These are phyloP conservation scores for Cylindroiulus punctatus DNA, from an alignment of 2,888 invertebrate species.

Conservation along the genomic window DNA sequence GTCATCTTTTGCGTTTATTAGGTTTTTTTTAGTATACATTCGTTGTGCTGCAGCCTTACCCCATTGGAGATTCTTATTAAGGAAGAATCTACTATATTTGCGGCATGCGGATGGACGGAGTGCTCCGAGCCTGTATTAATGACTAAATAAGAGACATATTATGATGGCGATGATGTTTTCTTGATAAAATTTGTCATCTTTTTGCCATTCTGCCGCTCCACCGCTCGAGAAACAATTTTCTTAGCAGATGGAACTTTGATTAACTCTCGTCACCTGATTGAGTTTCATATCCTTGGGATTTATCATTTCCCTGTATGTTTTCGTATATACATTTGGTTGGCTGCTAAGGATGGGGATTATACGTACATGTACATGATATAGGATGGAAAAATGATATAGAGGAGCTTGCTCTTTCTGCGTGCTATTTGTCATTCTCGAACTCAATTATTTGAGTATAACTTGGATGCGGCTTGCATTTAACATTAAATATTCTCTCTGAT, in stretches of 20 bases:
- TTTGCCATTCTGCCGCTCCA: neutral
- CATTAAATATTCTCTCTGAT: neutral
- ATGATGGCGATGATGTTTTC: slow-evolving; percentile 40
- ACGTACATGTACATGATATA: neutral
- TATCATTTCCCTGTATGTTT: slow-evolving; percentile 15
- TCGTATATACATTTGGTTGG: neutral
- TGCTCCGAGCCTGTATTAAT: neutral
- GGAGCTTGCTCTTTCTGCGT: neutral
- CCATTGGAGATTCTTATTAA: neutral
- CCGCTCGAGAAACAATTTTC: slow-evolving; percentile 30
- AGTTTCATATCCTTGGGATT: slow-evolving; percentile 36
- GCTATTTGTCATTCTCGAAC: neutral
- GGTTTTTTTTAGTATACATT: slow-evolving; percentile 1
- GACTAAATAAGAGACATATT: neutral
- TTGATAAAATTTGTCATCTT: slow-evolving; percentile 24
- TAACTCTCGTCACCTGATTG: slow-evolving; percentile 13
- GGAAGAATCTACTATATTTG: slow-evolving; percentile 20
- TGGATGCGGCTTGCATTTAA: neutral
- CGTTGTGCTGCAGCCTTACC: neutral
- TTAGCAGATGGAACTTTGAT: slow-evolving; percentile 25
- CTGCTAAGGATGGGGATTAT: neutral
- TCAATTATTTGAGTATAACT: neutral
- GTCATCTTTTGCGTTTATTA: neutral
- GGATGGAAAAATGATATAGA: slow-evolving; percentile 13
- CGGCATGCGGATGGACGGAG: neutral